A percentile compares a stretch with the other conserved stretches of the same genome.
Evolutionary conservation across 2,888 invertebrate genomes (phyloP).

Genomic region (Choreutis nemorana): DNA sequence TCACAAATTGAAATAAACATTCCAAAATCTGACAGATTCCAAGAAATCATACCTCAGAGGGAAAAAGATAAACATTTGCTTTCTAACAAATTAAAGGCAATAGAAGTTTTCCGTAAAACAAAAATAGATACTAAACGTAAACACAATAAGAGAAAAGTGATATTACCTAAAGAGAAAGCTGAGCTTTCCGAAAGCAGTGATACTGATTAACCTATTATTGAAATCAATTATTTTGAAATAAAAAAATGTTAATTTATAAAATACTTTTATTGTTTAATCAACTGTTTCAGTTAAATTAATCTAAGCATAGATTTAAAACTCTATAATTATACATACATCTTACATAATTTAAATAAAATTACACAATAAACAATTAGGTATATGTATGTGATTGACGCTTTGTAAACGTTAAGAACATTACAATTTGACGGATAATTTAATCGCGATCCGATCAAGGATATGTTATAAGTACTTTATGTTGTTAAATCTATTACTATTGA

Average conservation of each 20-base stretch:
- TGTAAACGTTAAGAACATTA: too few species aligned
- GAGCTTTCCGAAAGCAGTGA: conserved; percentile 73
- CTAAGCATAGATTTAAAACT: conserved; percentile 29
- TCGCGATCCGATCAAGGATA: conserved; percentile 10
- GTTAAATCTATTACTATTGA: too few species aligned
- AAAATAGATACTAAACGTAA: conserved; percentile 67
- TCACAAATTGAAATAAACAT: conserved; percentile 32
- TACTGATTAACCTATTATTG: conserved; percentile 42
- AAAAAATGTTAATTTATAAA: conserved; percentile 35
- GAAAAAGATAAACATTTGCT: conserved; percentile 71
- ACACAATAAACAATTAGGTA: conserved; percentile 16
- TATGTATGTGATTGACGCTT: too few species aligned
- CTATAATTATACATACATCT: conserved; percentile 22
- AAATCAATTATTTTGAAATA: conserved; percentile 8
- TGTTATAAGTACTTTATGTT: too few species aligned
- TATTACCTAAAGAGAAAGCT: conserved; percentile 66
- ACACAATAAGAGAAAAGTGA: conserved; percentile 40
- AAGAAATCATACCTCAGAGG: conserved; percentile 77
- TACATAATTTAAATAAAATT: conserved; percentile 17
- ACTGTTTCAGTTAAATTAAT: conserved; percentile 26
- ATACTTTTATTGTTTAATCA: conserved; percentile 54
- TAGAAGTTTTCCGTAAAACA: conserved; percentile 74
- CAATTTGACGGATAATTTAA: conserved; percentile 6
- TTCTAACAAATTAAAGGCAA: conserved; percentile 77
- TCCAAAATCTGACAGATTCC: conserved; percentile 39